Base-by-base conservation (phyloP, 2,888 invertebrate genomes). In the Nomada goodeniana region DNA sequence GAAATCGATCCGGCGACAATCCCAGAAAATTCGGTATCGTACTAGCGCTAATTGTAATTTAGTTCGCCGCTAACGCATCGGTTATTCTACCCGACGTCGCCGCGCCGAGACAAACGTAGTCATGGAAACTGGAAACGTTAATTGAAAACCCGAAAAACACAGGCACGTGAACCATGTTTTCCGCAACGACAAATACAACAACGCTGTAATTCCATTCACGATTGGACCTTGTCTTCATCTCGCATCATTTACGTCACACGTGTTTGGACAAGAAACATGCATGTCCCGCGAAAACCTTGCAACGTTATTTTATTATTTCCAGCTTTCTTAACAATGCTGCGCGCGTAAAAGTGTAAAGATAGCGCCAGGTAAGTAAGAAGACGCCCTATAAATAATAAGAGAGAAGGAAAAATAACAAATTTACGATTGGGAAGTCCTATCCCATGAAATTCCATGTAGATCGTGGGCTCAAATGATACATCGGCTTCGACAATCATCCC, bases 221-320 rank as follows among this genome's bases (percentile, higher is more conserved):
- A 76, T 80, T 74, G 60, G 73, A 78, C 73, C 59, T 59, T 26
- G 52, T 53, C 53, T 81, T 83, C 76, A 72, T 53, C 20, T 53
- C n/a, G 20, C 20, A 53, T 20, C n/a, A 53, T 20, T 20, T 4
- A 53, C n/a, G 7, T 20, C 18, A 7, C 10, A 53, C n/a, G 53
- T 20, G 53, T 53, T 53, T 9, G 18, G 11, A 53, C n/a, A 53
- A 53, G n/a, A 15, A 53, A 53, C n/a, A 7, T 53, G 18, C 18
- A 36, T 36, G 36, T 36, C 36, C 36, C 36, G 7, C 36, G 36
- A 36, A 5, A 7, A 36, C 7, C 36, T 1, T 7, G 7, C 36
- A 36, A 7, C 36, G 5, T 36, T 36, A 36, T 36, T 36, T 36
- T 7, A 36, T 36, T 36, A 36, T 36, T 36, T 36, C 36, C 36